phyloP scores from a whole-genome alignment of 1,140 invertebrate species.

The Meteorus sp. region DNA sequence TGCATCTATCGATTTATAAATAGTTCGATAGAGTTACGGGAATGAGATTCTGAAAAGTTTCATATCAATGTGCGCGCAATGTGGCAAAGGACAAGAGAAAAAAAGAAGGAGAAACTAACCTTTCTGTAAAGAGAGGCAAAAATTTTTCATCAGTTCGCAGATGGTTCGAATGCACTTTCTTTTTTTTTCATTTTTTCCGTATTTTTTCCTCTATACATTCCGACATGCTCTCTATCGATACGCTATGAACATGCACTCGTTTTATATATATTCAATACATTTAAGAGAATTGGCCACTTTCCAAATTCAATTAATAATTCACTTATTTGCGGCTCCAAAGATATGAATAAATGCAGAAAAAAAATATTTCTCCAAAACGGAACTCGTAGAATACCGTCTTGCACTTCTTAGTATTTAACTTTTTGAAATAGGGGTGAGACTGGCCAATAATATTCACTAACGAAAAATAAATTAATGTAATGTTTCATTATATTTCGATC shows the following conservation, averaged over 20 bases:
- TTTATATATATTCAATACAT: neutral
- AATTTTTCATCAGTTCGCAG: slow-evolving; percentile 25
- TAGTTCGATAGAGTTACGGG: too few relatives aligned
- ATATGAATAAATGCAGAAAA: too few relatives aligned
- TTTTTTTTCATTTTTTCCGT: neutral
- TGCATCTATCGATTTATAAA: too few relatives aligned
- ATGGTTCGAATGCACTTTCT: slow-evolving; percentile 16
- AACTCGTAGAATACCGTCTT: too few relatives aligned
- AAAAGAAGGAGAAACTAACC: neutral
- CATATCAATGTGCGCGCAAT: slow-evolving; percentile 20
- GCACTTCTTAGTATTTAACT: too few relatives aligned
- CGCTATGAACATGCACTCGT: slow-evolving; percentile 7
- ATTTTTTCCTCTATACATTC: neutral
- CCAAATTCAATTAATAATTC: slow-evolving; percentile 31
- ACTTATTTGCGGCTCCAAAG: slow-evolving; percentile 13
- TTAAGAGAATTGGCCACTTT: slow-evolving; percentile 25
- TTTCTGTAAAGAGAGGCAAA: slow-evolving; percentile 19
- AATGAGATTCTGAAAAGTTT: slow-evolving; percentile 15
- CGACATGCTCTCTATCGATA: neutral
- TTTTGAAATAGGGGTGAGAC: too few relatives aligned
- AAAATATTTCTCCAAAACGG: too few relatives aligned
- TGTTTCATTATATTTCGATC: neutral
- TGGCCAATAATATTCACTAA: too few relatives aligned
- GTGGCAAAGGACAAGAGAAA: neutral
- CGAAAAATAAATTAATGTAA: neutral